Evolutionary conservation across 1,140 invertebrate genomes (phyloP), one percentile per base, ranked within the genome.

Genomic region (Solen grandis): DNA sequence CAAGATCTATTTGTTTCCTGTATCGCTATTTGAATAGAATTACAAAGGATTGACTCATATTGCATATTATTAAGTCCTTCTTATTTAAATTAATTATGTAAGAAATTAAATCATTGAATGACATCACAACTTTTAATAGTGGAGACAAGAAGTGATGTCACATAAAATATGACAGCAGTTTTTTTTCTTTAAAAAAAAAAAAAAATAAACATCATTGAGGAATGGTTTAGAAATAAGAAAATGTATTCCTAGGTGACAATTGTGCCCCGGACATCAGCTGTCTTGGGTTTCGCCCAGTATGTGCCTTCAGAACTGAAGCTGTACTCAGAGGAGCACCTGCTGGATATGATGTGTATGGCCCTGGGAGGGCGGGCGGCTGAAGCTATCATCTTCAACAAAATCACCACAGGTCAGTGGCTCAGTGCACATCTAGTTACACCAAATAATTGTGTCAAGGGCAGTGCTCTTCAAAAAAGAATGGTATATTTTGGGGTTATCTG

Each of bases 261-360:
- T 59, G 65, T 79, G n/a, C 76, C 65, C 29, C 55, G 76, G 29
- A 79, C 65, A 46, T 50, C 27, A 16, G 50, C 31, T 35, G 52
- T 33, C 54, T 46, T 22, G 14, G 76, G 76, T 4, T 70, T 70
- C 54, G 65, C 76, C 5, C 65, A 69, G 36, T 79, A 70, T 36
- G 5, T 79, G 22, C 76, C 76, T 13, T 50, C 31, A 16, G 76
- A 79, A 1, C 41, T 22, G 0, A 25, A 19, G 5, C 35, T 79
- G 36, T 79, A 79, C 35, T 57, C 76, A 22, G 50, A 46, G 35
- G 76, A 79, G 31, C 82, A 96, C 94, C 92, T 99, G 0, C 97
- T 97, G 90, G 97, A 99, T 88, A 94, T 95, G 86, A 99, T 99
- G 96, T 98, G 97, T 88, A 97, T 99, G 96, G 95, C 96, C 22